phyloP scores from a whole-genome alignment of 2,888 invertebrate species.

The Strigamia maritima region DNA sequence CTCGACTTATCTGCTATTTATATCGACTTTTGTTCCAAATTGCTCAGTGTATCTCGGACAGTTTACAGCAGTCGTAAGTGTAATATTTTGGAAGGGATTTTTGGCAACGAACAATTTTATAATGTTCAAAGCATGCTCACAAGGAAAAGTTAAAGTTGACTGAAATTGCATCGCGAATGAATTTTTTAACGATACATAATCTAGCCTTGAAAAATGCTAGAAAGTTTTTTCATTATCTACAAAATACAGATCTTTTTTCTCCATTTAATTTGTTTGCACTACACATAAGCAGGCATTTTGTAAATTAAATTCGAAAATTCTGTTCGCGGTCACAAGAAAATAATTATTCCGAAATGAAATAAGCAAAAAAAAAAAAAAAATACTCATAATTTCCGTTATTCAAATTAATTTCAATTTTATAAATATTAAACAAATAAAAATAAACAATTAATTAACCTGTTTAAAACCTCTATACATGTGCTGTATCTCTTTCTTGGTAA shows the following conservation, averaged over 20 bases:
- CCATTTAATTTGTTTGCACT: background rate
- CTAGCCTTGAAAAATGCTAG: constrained; percentile 2
- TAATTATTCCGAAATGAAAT: background rate
- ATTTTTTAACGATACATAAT: background rate
- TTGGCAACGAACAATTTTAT: background rate
- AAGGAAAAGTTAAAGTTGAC: constrained; percentile 6
- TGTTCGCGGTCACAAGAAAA: background rate
- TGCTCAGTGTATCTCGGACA: background rate
- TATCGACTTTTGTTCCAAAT: constrained; percentile 30
- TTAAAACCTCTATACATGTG: constrained; percentile 87
- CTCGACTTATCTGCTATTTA: constrained; percentile 1
- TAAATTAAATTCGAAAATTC: constrained; percentile 28
- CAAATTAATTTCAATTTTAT: background rate
- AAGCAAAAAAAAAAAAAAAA: background rate
- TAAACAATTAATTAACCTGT: constrained; percentile 59
- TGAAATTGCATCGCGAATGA: background rate
- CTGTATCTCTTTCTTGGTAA: constrained; percentile 78
- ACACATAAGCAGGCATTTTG: constrained; percentile 6
- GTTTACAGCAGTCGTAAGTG: constrained; percentile 15
- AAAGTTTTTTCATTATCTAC: constrained; percentile 27
- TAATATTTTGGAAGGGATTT: background rate
- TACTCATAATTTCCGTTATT: background rate
- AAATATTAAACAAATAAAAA: background rate
- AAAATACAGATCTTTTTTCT: background rate
- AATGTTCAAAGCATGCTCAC: background rate